Percentiles rank a stretch among this genome's conserved stretches.
These are phyloP conservation scores for Lindbergichthys nudifrons DNA, from an alignment of 2,797 vertebrate species.

Conservation along the genomic window DNA sequence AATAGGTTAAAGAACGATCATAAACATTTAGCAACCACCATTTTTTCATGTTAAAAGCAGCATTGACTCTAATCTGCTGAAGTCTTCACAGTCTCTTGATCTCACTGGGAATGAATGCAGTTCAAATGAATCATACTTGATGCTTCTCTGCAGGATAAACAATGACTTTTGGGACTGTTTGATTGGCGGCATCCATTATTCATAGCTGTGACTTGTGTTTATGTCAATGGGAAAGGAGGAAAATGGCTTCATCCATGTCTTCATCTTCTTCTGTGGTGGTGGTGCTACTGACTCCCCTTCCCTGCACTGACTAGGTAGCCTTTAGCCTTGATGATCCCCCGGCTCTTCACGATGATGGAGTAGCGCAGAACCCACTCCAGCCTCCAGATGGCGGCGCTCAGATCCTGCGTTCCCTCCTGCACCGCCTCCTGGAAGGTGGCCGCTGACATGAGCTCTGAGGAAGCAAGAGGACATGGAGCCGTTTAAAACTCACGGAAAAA, in stretches of 20 bases:
- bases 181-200: constrained; percentile 35
- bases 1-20: constrained; percentile 27
- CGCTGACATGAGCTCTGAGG: constrained; percentile 92
- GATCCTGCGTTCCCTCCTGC: constrained; percentile 87
- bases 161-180: neutral
- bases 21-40: constrained; percentile 32
- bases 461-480: neutral
- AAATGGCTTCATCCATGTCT: constrained; percentile 67
- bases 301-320: constrained; percentile 95
- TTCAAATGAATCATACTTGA: constrained; percentile 28
- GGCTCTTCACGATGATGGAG: constrained; percentile 97
- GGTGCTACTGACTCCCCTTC: constrained; percentile 82
- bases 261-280: neutral
- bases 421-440: constrained; percentile 89
- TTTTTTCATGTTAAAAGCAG: constrained; percentile 33
- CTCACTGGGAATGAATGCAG: constrained; percentile 31
- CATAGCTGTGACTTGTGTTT: constrained; percentile 28
- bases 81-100: neutral
- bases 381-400: constrained; percentile 86
- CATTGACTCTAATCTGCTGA: neutral
- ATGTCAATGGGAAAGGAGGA: too few species aligned
- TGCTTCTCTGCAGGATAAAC: constrained; percentile 37
- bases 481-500: constrained; percentile 5
- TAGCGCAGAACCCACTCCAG: constrained; percentile 98
- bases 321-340: constrained; percentile 99